phyloP scores from a whole-genome alignment of 2,113 vertebrate species.

The Carassius carassius region DNA sequence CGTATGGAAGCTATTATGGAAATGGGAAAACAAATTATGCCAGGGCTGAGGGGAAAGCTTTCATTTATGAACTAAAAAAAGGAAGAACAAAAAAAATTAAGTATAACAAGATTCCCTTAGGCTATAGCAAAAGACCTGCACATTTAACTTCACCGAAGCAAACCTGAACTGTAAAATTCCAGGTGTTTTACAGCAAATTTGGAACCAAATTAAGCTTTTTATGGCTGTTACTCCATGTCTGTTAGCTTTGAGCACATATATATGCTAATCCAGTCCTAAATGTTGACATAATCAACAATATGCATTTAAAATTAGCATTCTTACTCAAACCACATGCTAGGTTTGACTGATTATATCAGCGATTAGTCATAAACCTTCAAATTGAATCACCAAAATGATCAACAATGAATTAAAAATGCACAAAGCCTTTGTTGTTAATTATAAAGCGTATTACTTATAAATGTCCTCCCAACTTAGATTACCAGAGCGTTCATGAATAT shows the following conservation, averaged over 20 bases:
- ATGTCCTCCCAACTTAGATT: slow-evolving; percentile 16
- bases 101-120: background rate
- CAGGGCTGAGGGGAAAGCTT: background rate
- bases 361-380: background rate
- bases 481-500: slow-evolving; percentile 36
- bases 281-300: background rate
- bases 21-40: background rate
- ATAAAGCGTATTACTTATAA: slow-evolving; percentile 23
- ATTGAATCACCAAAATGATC: background rate
- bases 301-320: background rate
- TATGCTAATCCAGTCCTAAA: slow-evolving; percentile 1
- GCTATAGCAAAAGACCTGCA: background rate
- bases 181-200: background rate
- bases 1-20: background rate
- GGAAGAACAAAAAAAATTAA: background rate
- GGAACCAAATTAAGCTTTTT: background rate
- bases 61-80: background rate
- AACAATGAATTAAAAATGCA: slow-evolving; percentile 20
- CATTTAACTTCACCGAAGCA: background rate
- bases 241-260: background rate
- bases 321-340: background rate
- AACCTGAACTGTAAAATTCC: background rate
- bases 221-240: background rate
- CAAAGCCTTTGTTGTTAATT: slow-evolving; percentile 25
- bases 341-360: background rate